Conservation (phyloP, 2,113 vertebrate species). For the Pseudorectes ferrugineus region DNA sequence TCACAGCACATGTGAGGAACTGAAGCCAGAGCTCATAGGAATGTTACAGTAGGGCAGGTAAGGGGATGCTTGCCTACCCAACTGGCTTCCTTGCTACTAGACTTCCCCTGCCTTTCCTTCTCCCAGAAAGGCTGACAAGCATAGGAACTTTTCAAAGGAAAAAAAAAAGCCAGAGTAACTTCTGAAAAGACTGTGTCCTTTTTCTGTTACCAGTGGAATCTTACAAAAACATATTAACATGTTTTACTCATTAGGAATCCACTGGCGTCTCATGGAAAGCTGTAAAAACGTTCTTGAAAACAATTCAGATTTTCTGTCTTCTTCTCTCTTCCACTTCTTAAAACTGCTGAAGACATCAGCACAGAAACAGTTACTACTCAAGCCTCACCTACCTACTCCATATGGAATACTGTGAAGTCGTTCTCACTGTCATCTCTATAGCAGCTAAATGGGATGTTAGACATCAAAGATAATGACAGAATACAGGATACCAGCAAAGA, state of each 20-base stretch:
- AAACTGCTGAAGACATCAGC: neutral
- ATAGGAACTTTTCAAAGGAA: neutral
- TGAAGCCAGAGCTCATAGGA: neutral
- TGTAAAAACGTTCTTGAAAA: neutral
- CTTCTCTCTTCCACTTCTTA: neutral
- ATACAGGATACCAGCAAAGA: neutral
- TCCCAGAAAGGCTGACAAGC: neutral
- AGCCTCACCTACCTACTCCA: neutral
- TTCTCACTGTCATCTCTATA: neutral
- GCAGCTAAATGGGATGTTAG: neutral
- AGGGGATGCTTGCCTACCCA: neutral
- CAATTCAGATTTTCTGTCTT: neutral
- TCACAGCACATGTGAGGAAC: neutral
- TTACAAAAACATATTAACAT: neutral
- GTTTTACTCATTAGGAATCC: constrained; percentile 33
- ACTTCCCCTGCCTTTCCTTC: neutral
- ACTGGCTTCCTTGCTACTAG: neutral
- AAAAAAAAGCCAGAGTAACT: neutral
- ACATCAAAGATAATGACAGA: neutral
- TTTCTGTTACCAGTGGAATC: neutral
- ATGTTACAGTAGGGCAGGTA: neutral
- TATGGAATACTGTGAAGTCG: neutral
- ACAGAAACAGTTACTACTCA: neutral
- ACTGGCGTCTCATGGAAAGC: neutral
- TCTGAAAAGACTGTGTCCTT: neutral